phyloP scores from a whole-genome alignment of 1,140 invertebrate species.

The Aphelenchoides avenae region DNA sequence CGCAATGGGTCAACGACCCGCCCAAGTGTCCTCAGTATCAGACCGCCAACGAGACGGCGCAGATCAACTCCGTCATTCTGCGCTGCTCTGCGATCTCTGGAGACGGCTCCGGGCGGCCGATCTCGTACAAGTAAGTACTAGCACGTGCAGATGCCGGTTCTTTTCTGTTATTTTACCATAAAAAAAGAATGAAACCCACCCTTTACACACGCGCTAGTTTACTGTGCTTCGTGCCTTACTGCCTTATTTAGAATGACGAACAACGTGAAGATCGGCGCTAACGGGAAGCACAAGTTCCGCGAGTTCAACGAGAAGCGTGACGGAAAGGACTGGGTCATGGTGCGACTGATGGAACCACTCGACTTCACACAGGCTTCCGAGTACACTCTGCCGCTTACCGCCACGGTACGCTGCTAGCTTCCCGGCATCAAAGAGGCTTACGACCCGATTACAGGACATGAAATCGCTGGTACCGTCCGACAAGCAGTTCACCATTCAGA shows the following conservation, averaged over 20 bases:
- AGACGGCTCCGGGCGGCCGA: conserved; percentile 29
- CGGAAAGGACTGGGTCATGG: conserved; percentile 49
- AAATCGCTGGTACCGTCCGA: conserved; percentile 39
- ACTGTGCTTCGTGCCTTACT: background rate
- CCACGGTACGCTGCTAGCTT: conserved; percentile 38
- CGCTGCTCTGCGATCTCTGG: conserved; percentile 42
- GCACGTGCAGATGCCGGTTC: too few relatives aligned
- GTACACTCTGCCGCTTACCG: conserved; percentile 55
- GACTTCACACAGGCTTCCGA: conserved; percentile 53
- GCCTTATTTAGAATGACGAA: conserved; percentile 41
- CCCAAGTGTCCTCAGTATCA: too few relatives aligned
- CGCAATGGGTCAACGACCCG: conserved; percentile 30
- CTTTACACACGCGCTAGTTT: background rate
- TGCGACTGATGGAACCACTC: conserved; percentile 51
- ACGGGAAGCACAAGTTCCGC: conserved; percentile 50
- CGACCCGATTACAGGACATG: conserved; percentile 50
- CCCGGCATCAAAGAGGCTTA: background rate
- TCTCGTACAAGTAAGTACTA: conserved; percentile 44
- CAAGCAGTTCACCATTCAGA: conserved; percentile 37
- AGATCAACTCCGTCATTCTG: conserved; percentile 40
- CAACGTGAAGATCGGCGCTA: conserved; percentile 41
- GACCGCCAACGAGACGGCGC: conserved; percentile 20
- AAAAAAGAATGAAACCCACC: background rate
- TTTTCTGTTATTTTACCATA: too few relatives aligned
- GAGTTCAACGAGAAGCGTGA: conserved; percentile 48